phyloP scores from a whole-genome alignment of 2,113 vertebrate species.

The Sphyrna mokarran region DNA sequence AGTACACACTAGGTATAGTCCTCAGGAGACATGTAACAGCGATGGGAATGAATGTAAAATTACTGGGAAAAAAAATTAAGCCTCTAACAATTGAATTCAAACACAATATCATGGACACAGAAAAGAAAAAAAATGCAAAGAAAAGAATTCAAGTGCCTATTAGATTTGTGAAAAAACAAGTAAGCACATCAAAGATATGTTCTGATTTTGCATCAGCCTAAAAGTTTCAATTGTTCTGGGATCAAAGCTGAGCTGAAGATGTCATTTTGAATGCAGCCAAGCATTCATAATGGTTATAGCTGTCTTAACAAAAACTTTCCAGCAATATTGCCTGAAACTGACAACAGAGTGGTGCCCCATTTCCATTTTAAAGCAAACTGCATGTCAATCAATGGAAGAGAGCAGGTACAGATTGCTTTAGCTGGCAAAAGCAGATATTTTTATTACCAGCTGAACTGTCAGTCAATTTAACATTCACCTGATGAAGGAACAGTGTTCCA shows the following conservation, averaged over 20 bases:
- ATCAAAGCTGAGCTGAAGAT: neutral
- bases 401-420: neutral
- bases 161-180: neutral
- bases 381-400: neutral
- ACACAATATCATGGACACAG: neutral
- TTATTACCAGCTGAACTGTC: neutral
- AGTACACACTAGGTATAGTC: neutral
- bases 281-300: neutral
- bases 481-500: too few relatives aligned
- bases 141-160: neutral
- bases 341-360: neutral
- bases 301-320: neutral
- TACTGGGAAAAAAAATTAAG: neutral
- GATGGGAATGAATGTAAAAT: neutral
- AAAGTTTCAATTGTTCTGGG: neutral
- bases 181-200: neutral
- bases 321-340: neutral
- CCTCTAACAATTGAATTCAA: neutral
- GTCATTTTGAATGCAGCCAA: neutral
- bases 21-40: neutral
- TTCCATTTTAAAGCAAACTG: neutral
- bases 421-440: neutral
- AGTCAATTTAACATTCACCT: neutral
- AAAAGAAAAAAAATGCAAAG: neutral
- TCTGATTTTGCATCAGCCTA: neutral